Evolutionary conservation across 1,140 invertebrate genomes (phyloP).

Genomic region (Stegodyphus mimosarum): DNA sequence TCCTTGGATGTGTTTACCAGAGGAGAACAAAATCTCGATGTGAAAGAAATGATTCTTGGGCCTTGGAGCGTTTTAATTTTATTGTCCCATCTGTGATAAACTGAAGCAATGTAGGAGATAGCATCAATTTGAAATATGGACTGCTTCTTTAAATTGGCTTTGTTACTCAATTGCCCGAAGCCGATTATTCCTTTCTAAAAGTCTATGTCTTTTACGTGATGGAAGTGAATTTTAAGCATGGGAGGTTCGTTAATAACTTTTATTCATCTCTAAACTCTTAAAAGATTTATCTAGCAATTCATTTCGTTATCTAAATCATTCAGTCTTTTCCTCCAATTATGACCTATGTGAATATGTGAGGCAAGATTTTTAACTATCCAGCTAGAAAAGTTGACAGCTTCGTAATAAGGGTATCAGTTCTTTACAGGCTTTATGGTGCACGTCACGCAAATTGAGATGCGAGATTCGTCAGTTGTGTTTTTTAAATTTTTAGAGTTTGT

Average conservation of each 20-base stretch:
- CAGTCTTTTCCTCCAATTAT: too few relatives aligned
- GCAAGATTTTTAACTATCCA: too few relatives aligned
- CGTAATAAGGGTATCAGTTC: too few relatives aligned
- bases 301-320: neutral
- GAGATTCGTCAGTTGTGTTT: too few relatives aligned
- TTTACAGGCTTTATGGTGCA: too few relatives aligned
- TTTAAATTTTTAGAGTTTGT: too few relatives aligned
- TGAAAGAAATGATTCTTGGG: neutral
- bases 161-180: conserved; percentile 28
- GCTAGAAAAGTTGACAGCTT: too few relatives aligned
- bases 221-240: conserved; percentile 15
- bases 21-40: neutral
- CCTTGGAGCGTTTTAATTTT: conserved; percentile 5
- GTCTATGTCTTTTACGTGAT: conserved; percentile 3
- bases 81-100: neutral
- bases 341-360: too few relatives aligned
- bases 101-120: conserved; percentile 17
- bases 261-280: neutral
- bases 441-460: too few relatives aligned
- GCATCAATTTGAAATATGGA: conserved; percentile 1
- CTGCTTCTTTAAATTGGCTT: conserved; percentile 37
- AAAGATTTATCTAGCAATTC: neutral
- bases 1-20: too few relatives aligned
- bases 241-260: conserved; percentile 14
- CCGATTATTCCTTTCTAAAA: neutral